Evolutionary conservation across 2,113 vertebrate species (phyloP), one percentile per base, ranked within the genome.

Genomic region (Trochalopteron elliotii): DNA sequence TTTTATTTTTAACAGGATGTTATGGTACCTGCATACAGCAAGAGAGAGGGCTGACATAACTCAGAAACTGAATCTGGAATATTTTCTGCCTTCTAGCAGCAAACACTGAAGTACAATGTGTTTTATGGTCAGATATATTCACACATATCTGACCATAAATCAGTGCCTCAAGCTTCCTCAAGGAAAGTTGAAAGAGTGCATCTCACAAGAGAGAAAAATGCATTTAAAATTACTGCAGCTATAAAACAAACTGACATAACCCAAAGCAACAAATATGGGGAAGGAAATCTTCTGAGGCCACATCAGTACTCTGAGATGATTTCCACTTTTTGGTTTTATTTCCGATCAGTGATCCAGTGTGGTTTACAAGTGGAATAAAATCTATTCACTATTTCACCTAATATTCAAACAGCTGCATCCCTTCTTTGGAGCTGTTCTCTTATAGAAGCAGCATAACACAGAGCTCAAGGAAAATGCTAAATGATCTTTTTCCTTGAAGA

Each of bases 161-260:
- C 97, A 97, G 82, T 85, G 96, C 96, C 94, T 97, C 76, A 49
- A 92, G 95, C 96, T 97, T 60, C 83, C 93, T 97, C 94, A 81
- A 97, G 97, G 94, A 97, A 97, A 97, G 97, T 96, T 97, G 80
- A 98, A 97, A 96, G 94, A 97, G 91, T 96, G 91, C 88, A 96
- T 95, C 83, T 97, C 97, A 96, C 90, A 94, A 83, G 97, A 97
- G 94, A 97, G 78, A 88, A 97, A 97, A 97, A 97, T 93, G 74
- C 94, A 97, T 97, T 98, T 98, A 97, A 96, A 98, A 97, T 98
- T 96, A 97, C 91, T 96, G 79, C 87, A 89, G 65, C 92, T 93
- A 95, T 98, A 97, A 98, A 97, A 83, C 96, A 97, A 97, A 97
- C 94, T 95, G 97, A 97, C 96, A 98, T 94, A 97, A 97, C 95